Percentiles rank a stretch among this genome's conserved stretches.
Conservation (phyloP, 2,888 invertebrate genomes). For the Machimus atricapillus region DNA sequence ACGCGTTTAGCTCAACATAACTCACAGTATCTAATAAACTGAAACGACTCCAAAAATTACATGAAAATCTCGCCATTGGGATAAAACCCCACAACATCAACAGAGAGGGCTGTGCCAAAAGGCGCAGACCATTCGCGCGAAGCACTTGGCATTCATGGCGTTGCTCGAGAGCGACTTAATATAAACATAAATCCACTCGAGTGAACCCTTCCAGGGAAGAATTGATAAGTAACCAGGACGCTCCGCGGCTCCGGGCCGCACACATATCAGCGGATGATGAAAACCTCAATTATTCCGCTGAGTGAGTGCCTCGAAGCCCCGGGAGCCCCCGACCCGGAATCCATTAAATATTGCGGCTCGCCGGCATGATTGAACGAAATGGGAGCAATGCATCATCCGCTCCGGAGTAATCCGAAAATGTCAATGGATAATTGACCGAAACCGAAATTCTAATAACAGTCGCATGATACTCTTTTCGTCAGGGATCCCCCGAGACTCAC, state of each 20-base stretch:
- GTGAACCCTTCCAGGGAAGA: neutral
- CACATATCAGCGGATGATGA: neutral
- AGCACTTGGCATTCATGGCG: neutral
- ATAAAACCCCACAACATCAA: neutral
- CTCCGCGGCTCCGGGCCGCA: neutral
- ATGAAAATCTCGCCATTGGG: neutral
- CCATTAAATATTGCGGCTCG: conserved; percentile 2
- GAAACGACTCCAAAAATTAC: neutral
- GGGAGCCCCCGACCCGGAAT: neutral
- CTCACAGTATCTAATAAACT: neutral
- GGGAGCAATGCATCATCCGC: neutral
- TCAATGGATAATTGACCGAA: conserved; percentile 24
- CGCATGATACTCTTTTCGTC: neutral
- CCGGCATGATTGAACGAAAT: neutral
- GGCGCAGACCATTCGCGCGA: neutral
- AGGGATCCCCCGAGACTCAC: neutral
- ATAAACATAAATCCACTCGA: neutral
- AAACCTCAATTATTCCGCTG: conserved; percentile 5
- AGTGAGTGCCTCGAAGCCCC: neutral
- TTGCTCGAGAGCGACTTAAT: neutral
- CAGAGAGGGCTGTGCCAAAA: neutral
- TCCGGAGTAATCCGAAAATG: neutral
- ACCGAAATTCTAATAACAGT: conserved; percentile 10
- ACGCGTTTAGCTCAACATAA: neutral
- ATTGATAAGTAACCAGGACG: neutral